phyloP scores from a whole-genome alignment of 2,888 invertebrate species.

The Catocala sponsa region DNA sequence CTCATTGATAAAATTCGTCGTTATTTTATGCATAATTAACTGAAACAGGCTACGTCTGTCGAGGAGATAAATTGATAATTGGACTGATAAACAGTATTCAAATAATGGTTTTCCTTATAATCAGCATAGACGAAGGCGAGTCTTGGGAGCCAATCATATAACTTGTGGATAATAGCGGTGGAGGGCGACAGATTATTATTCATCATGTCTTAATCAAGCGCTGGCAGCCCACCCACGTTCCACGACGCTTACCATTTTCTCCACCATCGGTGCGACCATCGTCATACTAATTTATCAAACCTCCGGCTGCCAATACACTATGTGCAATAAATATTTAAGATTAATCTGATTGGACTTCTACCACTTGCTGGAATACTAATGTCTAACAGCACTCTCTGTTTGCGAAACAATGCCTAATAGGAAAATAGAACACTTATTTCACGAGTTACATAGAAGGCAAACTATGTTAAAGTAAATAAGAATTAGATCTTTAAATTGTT shows the following conservation, averaged over 20 bases:
- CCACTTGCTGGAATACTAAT: slow-evolving; percentile 83
- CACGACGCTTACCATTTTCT: slow-evolving; percentile 76
- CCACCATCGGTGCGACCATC: slow-evolving; percentile 83
- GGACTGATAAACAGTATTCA: not conserved
- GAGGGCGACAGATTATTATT: slow-evolving; percentile 73
- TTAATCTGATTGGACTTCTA: slow-evolving; percentile 82
- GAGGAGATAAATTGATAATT: too few species aligned
- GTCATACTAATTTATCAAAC: slow-evolving; percentile 84
- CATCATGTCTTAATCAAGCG: slow-evolving; percentile 81
- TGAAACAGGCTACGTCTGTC: too few species aligned
- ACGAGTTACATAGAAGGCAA: too few species aligned
- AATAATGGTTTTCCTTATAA: slow-evolving; percentile 24
- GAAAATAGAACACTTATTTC: too few species aligned
- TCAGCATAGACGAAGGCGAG: slow-evolving; percentile 30
- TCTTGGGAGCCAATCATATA: not conserved
- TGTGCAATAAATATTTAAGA: slow-evolving; percentile 88
- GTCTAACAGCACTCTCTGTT: slow-evolving; percentile 40
- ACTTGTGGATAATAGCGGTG: slow-evolving; percentile 32
- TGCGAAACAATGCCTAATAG: slow-evolving; percentile 14
- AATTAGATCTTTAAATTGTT: too few species aligned
- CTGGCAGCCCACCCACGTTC: slow-evolving; percentile 83
- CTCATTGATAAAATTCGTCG: too few species aligned
- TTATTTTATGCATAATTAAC: too few species aligned
- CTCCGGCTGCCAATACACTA: slow-evolving; percentile 78
- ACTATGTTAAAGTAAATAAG: too few species aligned